Conservation (phyloP, 2,888 invertebrate species). For the Balanococcus diminutus region DNA sequence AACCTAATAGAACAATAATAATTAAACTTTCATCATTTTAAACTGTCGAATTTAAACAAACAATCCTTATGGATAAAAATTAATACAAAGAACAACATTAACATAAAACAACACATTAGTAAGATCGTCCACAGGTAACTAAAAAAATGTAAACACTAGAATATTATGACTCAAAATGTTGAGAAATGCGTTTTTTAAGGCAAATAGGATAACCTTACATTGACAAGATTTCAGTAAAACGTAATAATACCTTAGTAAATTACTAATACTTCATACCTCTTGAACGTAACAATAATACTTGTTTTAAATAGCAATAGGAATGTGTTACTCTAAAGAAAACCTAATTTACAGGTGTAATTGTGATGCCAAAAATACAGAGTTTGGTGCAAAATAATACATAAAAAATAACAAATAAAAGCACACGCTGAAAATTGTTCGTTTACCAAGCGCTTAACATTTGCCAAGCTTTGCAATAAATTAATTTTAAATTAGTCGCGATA, state of each 20-base stretch:
- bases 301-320: not conserved
- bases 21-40: constrained; percentile 4
- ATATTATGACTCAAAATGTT: not conserved
- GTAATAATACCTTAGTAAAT: not conserved
- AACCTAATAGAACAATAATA: not conserved
- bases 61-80: not conserved
- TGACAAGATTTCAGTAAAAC: not conserved
- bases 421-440: not conserved
- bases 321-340: not conserved
- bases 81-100: constrained; percentile 1
- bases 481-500: not conserved
- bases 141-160: not conserved
- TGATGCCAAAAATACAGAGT: not conserved
- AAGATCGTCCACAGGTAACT: constrained; percentile 18
- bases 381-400: not conserved
- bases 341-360: not conserved
- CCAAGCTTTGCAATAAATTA: not conserved
- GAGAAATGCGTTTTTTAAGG: not conserved
- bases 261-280: no score
- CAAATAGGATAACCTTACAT: not conserved
- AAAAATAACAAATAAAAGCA: not conserved
- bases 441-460: not conserved
- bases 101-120: not conserved
- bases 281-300: not conserved
- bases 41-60: not conserved